Evolutionary conservation across 1,140 invertebrate species (phyloP).

Genomic region (Bombus difficillimus): DNA sequence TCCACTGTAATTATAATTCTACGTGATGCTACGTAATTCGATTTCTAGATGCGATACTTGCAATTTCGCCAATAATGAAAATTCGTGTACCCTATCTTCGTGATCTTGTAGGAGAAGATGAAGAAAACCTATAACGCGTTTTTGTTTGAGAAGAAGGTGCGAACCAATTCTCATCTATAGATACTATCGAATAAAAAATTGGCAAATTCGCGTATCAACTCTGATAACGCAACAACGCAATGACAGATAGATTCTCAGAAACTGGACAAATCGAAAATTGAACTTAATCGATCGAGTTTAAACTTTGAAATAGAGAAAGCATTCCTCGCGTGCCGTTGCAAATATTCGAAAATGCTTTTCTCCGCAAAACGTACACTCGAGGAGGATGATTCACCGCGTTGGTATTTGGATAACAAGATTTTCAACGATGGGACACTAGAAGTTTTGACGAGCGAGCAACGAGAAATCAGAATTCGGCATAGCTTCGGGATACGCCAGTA

Average conservation of each 20-base stretch:
- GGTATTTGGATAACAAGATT: not conserved
- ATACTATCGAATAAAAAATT: too few species aligned
- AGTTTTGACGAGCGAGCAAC: not conserved
- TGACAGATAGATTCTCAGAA: not conserved
- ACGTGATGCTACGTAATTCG: too few species aligned
- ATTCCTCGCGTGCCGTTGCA: not conserved
- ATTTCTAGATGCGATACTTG: not conserved
- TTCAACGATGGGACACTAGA: not conserved
- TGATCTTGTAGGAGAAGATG: not conserved
- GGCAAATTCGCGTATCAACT: not conserved
- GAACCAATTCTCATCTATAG: too few species aligned
- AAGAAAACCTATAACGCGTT: not conserved
- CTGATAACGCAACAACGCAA: not conserved
- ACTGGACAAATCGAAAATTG: not conserved
- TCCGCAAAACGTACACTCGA: too few species aligned
- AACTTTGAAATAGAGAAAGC: not conserved
- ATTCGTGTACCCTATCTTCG: not conserved
- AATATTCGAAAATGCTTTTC: not conserved
- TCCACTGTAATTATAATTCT: too few species aligned
- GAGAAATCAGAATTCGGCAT: slow-evolving; percentile 58
- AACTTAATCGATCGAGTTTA: not conserved
- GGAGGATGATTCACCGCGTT: not conserved
- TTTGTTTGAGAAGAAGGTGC: too few species aligned
- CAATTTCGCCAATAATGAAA: not conserved
- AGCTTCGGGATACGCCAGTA: slow-evolving; percentile 41